A percentile compares a stretch with the other conserved stretches of the same genome.
Conservation (phyloP, 2,888 invertebrate genomes). For the Metalampra italica region DNA sequence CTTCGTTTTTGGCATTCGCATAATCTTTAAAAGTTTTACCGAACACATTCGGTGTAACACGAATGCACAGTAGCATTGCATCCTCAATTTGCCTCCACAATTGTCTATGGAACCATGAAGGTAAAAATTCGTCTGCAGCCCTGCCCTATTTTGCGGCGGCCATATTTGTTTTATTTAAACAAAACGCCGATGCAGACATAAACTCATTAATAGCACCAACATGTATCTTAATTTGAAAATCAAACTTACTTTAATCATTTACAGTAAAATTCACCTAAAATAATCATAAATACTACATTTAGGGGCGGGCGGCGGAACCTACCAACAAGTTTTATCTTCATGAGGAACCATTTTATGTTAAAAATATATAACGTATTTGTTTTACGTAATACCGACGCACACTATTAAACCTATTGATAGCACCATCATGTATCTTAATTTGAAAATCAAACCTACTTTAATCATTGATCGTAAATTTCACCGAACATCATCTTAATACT, state of each 20-base stretch:
- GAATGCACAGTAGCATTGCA: too few species aligned
- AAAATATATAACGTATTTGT: slow-evolving; percentile 6
- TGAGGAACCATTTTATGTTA: too few species aligned
- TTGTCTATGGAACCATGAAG: too few species aligned
- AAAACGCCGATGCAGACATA: slow-evolving; percentile 25
- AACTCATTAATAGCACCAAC: slow-evolving; percentile 34
- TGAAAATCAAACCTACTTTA: slow-evolving; percentile 29
- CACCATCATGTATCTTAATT: slow-evolving; percentile 27
- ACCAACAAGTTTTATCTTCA: too few species aligned
- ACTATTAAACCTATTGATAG: slow-evolving; percentile 30
- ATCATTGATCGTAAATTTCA: slow-evolving; percentile 17
- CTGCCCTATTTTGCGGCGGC: too few species aligned
- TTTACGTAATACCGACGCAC: slow-evolving; percentile 27
- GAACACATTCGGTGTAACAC: too few species aligned
- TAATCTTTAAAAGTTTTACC: too few species aligned
- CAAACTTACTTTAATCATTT: slow-evolving; percentile 33
- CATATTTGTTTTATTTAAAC: slow-evolving; percentile 19
- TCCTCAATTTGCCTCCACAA: too few species aligned
- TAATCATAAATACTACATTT: neutral
- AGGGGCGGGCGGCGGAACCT: too few species aligned
- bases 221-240: slow-evolving; percentile 19
- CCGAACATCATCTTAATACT: neutral
- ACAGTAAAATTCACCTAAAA: slow-evolving; percentile 1
- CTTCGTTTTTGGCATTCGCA: too few species aligned
- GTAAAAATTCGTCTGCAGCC: too few species aligned